A percentile compares a stretch with the other conserved stretches of the same genome.
Evolutionary conservation across 2,113 vertebrate species (phyloP).

Genomic region (Felis chaus): DNA sequence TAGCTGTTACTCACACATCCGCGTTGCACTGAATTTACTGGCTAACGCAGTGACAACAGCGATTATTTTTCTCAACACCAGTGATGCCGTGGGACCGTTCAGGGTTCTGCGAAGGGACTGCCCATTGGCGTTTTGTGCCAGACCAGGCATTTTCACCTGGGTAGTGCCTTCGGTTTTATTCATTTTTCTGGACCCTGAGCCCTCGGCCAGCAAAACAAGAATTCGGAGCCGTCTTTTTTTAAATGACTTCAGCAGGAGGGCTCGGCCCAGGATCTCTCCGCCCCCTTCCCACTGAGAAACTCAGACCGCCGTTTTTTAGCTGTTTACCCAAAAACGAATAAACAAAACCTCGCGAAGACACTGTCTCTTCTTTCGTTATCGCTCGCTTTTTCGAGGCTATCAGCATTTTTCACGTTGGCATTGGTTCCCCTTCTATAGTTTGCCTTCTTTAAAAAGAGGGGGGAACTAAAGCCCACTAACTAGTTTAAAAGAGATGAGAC

Average conservation of each 20-base stretch:
- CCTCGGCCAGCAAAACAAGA: constrained; percentile 3
- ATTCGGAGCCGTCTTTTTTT: not conserved
- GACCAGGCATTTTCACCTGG: not conserved
- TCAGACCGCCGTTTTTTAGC: constrained; percentile 33
- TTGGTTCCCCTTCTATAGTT: constrained; percentile 48
- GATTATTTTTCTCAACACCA: not conserved
- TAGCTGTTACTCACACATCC: not conserved
- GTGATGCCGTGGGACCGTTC: not conserved
- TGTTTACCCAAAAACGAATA: constrained; percentile 56
- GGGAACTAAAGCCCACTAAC: constrained; percentile 48
- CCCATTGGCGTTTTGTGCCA: not conserved
- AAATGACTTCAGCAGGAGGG: not conserved
- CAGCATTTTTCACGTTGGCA: constrained; percentile 39
- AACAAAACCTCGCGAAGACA: constrained; percentile 26
- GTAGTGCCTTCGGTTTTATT: not conserved
- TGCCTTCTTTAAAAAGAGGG: constrained; percentile 35
- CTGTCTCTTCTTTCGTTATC: not conserved
- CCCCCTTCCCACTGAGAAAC: not conserved
- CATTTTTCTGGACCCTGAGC: not conserved
- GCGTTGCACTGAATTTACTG: not conserved
- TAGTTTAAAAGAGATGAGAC: constrained; percentile 61
- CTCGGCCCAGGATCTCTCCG: constrained; percentile 1
- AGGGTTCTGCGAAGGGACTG: not conserved
- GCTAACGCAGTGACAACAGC: not conserved
- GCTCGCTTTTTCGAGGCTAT: not conserved